phyloP scores from a whole-genome alignment of 2,113 vertebrate genomes.

The Syngnathoides biaculeatus region DNA sequence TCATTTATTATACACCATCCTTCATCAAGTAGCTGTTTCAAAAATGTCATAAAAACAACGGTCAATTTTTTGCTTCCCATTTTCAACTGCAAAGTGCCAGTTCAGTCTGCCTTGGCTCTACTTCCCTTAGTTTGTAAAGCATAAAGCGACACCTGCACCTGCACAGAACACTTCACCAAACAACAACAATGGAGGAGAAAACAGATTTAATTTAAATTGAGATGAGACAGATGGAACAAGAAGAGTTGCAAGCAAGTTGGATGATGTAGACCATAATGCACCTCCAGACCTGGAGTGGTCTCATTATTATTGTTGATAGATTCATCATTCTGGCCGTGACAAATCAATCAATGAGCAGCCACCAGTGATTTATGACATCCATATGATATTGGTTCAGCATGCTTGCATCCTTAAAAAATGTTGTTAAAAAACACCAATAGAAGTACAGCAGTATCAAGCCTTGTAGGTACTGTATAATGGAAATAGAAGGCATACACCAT shows the following conservation, averaged over 20 bases:
- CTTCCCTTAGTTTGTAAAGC: no score
- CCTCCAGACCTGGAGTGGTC: not conserved
- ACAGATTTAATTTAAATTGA: not conserved
- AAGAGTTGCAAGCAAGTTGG: not conserved
- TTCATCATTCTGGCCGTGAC: not conserved
- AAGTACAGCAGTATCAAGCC: not conserved
- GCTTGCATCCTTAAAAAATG: not conserved
- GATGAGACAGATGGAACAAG: not conserved
- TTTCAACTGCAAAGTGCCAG: no score
- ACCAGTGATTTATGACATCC: not conserved
- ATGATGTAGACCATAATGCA: not conserved
- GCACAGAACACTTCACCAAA: not conserved
- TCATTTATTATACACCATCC: no score
- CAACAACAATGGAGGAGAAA: not conserved
- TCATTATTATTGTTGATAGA: not conserved
- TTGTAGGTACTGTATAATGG: not conserved
- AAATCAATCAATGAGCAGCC: not conserved
- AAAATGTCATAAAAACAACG: no score
- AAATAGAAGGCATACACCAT: not conserved
- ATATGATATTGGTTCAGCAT: not conserved
- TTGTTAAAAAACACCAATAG: not conserved
- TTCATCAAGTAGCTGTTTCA: no score
- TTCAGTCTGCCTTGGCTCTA: no score
- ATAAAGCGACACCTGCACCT: no score
- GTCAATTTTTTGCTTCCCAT: no score